Conservation (phyloP, 2,113 vertebrate genomes). For the Acanthochromis polyacanthus region DNA sequence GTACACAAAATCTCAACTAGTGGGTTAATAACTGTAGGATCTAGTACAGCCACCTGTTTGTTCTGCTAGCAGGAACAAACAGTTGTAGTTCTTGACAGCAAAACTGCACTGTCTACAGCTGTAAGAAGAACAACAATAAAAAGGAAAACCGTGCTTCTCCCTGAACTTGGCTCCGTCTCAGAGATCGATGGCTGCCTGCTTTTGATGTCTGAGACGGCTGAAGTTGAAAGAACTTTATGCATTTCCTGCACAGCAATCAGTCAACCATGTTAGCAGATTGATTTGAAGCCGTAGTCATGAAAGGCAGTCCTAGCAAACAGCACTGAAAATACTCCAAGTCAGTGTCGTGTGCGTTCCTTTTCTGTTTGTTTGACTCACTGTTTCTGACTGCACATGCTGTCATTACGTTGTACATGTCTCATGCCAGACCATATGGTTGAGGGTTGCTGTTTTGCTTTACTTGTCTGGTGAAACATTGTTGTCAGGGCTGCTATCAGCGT, state of each 20-base stretch:
- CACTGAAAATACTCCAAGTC: slow-evolving; percentile 15
- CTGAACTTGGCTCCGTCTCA: slow-evolving; percentile 31
- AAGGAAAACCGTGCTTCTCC: not conserved
- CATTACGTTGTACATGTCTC: slow-evolving; percentile 39
- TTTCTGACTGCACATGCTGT: slow-evolving; percentile 33
- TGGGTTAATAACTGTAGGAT: not conserved
- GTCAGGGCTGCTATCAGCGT: not conserved
- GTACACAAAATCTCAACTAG: not conserved
- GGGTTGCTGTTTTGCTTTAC: slow-evolving; percentile 24
- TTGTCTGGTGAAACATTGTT: slow-evolving; percentile 16
- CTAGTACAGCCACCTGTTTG: not conserved
- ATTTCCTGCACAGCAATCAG: slow-evolving; percentile 58
- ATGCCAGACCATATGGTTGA: slow-evolving; percentile 24
- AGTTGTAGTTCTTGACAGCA: not conserved
- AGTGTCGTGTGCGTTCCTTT: slow-evolving; percentile 16
- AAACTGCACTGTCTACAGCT: not conserved
- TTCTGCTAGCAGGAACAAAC: slow-evolving; percentile 4
- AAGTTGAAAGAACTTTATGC: slow-evolving; percentile 65
- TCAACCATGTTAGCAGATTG: slow-evolving; percentile 46
- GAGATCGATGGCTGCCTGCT: slow-evolving; percentile 39
- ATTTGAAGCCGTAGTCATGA: slow-evolving; percentile 46
- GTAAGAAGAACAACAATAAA: slow-evolving; percentile 27
- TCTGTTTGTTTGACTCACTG: slow-evolving; percentile 42
- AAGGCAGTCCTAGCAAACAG: slow-evolving; percentile 15
- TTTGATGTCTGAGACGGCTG: slow-evolving; percentile 60